A percentile compares a stretch with the other conserved stretches of the same genome.
phyloP scores from a whole-genome alignment of 2,797 vertebrate species.

The Onychomys leucogaster region DNA sequence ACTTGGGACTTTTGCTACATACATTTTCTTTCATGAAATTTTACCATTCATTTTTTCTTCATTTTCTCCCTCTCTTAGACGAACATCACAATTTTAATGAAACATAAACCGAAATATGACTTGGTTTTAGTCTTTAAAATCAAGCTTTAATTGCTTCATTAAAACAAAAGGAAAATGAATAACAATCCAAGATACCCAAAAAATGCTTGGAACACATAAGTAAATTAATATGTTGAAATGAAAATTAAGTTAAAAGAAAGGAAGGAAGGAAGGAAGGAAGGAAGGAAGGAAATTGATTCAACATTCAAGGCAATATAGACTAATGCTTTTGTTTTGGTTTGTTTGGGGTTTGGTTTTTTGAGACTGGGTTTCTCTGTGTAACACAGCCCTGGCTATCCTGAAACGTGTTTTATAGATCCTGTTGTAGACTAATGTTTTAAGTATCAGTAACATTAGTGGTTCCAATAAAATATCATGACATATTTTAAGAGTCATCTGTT shows the following conservation, averaged over 20 bases:
- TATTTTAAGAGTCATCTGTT: constrained; percentile 9
- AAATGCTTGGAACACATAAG: background rate
- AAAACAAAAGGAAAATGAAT: background rate
- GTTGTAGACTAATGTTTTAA: background rate
- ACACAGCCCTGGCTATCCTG: too few relatives aligned
- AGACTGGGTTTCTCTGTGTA: too few relatives aligned
- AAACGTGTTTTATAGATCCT: background rate
- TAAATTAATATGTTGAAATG: background rate
- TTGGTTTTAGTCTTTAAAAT: background rate
- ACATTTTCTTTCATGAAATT: background rate
- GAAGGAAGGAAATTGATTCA: background rate
- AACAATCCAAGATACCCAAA: background rate
- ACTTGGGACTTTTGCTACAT: rapidly evolving
- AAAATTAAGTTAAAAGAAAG: background rate
- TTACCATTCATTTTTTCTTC: background rate
- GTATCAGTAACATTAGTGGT: background rate
- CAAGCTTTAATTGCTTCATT: background rate
- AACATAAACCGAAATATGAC: constrained; percentile 1
- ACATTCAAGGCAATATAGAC: background rate
- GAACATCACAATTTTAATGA: background rate
- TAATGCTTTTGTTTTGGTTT: background rate
- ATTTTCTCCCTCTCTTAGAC: background rate
- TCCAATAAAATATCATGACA: background rate
- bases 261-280: too few relatives aligned
- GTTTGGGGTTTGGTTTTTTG: background rate